Percentiles rank a stretch among this genome's conserved stretches.
These are phyloP conservation scores for Enteromius afrohamiltoni DNA, from an alignment of 2,797 vertebrate species.

Conservation along the genomic window DNA sequence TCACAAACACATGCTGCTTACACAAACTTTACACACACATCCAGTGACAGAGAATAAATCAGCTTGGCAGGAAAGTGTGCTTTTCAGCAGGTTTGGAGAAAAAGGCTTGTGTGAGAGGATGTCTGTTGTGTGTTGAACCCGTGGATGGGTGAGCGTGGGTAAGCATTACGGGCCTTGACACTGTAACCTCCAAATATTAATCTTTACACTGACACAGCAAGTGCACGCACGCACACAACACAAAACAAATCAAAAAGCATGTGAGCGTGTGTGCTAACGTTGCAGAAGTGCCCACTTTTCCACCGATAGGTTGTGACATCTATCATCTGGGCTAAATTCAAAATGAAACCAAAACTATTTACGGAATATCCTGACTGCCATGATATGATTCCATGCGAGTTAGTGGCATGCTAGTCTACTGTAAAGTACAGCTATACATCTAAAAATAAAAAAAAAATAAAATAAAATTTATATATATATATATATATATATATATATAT, in stretches of 20 bases:
- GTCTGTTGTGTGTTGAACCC: conserved; percentile 31
- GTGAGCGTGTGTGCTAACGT: conserved; percentile 22
- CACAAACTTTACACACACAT: conserved; percentile 27
- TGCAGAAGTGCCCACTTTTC: conserved; percentile 28
- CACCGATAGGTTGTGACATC: background rate
- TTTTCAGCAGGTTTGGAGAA: conserved; percentile 50
- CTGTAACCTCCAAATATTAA: conserved; percentile 52
- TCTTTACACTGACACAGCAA: conserved; percentile 46
- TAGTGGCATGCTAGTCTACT: background rate
- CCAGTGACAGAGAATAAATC: conserved; percentile 44
- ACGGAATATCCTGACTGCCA: background rate
- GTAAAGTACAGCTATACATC: background rate
- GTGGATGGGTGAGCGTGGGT: conserved; percentile 2
- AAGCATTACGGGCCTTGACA: conserved; percentile 47
- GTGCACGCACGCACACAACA: background rate
- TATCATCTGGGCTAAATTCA: background rate
- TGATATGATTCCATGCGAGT: background rate
- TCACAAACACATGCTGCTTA: conserved; percentile 38
- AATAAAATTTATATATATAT: too few relatives aligned
- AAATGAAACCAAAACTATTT: conserved; percentile 17
- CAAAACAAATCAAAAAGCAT: conserved; percentile 42
- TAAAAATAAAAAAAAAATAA: too few relatives aligned
- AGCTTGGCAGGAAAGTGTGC: conserved; percentile 49
- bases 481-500: too few relatives aligned
- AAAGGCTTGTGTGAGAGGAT: conserved; percentile 30